Conservation (phyloP, 2,113 vertebrate genomes). For the Ciconia stormi region DNA sequence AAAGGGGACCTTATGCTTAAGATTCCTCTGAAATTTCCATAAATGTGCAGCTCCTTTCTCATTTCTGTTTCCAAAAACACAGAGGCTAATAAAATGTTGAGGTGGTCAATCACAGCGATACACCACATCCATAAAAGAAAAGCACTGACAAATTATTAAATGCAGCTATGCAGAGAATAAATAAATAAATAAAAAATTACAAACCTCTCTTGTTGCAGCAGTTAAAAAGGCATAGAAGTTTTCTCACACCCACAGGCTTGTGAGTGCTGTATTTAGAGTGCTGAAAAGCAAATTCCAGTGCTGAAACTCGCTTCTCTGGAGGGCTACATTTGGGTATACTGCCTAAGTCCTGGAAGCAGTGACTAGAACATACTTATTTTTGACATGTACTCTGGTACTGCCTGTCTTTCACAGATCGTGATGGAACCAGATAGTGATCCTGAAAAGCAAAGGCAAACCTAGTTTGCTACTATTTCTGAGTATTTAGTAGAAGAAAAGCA, state of each 20-base stretch:
- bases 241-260: constrained; percentile 71
- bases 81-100: background rate
- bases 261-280: constrained; percentile 45
- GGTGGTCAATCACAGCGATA: background rate
- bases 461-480: background rate
- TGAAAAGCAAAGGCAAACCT: background rate
- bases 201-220: constrained; percentile 40
- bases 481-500: background rate
- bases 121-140: background rate
- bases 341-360: constrained; percentile 19
- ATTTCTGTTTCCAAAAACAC: background rate
- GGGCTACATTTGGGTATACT: constrained; percentile 14
- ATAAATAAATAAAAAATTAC: background rate
- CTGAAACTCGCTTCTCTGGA: background rate
- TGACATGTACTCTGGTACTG: background rate
- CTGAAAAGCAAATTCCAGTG: constrained; percentile 49
- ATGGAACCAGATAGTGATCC: background rate
- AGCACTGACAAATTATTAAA: background rate
- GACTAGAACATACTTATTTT: constrained; percentile 49
- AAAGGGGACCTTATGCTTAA: fast-evolving
- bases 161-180: constrained; percentile 9
- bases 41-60: fast-evolving
- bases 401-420: constrained; percentile 36
- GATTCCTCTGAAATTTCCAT: background rate
- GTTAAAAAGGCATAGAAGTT: constrained; percentile 59